Evolutionary conservation across 2,797 vertebrate genomes (phyloP).

Genomic region (Brachyrhaphis roseni): DNA sequence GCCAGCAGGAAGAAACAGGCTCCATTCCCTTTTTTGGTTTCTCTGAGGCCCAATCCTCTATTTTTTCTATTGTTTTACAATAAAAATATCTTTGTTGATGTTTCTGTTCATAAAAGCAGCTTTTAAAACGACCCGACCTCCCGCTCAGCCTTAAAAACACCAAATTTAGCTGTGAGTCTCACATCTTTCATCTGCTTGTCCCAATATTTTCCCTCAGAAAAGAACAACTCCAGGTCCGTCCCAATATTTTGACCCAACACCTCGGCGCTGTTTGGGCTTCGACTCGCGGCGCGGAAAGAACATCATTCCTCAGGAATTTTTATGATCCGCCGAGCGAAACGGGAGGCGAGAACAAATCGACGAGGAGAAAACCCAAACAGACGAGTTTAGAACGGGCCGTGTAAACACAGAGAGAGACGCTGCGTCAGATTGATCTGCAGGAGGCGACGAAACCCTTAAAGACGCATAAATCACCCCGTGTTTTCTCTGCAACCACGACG

Average conservation of each 20-base stretch:
- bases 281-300: conserved; percentile 47
- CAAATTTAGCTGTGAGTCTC: conserved; percentile 2
- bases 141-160: background rate
- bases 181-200: conserved; percentile 45
- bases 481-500: conserved; percentile 76
- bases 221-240: conserved; percentile 48
- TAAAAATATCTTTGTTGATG: background rate
- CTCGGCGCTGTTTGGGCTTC: conserved; percentile 33
- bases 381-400: conserved; percentile 45
- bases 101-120: background rate
- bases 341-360: conserved; percentile 62
- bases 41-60: background rate
- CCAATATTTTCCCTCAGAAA: conserved; percentile 55
- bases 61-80: background rate
- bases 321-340: conserved; percentile 65
- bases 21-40: background rate
- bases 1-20: background rate
- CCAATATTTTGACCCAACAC: conserved; percentile 63
- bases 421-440: conserved; percentile 68
- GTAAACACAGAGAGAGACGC: conserved; percentile 64
- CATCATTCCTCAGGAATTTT: conserved; percentile 69
- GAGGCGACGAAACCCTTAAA: conserved; percentile 67
- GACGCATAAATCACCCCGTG: conserved; percentile 75
- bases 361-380: conserved; percentile 65
- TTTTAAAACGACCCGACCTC: background rate